Evolutionary conservation across 2,797 vertebrate species (phyloP), one percentile per base, ranked within the genome.

Genomic region (Hyperoplus lanceolatus): DNA sequence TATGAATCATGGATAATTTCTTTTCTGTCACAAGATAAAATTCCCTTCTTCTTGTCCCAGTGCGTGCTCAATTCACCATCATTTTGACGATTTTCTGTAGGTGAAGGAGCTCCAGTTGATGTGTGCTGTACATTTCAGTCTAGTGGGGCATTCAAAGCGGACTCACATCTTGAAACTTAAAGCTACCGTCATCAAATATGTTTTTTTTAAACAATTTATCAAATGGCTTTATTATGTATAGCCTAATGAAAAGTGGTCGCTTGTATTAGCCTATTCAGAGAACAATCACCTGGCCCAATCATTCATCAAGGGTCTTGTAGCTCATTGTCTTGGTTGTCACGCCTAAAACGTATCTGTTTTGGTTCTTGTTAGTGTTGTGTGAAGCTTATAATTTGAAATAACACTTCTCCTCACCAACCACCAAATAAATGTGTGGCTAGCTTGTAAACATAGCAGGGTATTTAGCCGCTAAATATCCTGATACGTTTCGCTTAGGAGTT

Each of bases 21-120:
- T 15, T 41, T 13, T 59, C 29, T 29, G 14, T 70, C 57, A 36
- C 63, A 46, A 13, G 8, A 61, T 65, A 16, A 42, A 38, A 71
- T 56, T 14, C 8, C 41, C n/a, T 42, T 78, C 65, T 53, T 70
- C 39, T 58, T 29, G 29, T 29, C 29, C 51, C 1, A 14, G 16
- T 29, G 11, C n/a, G 9, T 43, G 11, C 38, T 18, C 29, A 29
- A 29, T 29, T 57, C 0, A 0, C 2, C 59, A 15, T 56, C 8
- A 41, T 66, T 58, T 42, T 51, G 39, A 10, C 10, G 12, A 42
- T 21, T 43, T 51, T 14, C 36, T 6, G 15, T 48, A 3, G 11
- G 10, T 49, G 3, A 41, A 57, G 14, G 9, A 5, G 6, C 18
- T 9, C 15, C 18, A 7, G 54, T 8, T 39, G 59, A 36, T 42